Percentiles rank a stretch among this genome's conserved stretches.
Evolutionary conservation across 1,140 invertebrate genomes (phyloP).

Genomic region (Ephestia elutella): DNA sequence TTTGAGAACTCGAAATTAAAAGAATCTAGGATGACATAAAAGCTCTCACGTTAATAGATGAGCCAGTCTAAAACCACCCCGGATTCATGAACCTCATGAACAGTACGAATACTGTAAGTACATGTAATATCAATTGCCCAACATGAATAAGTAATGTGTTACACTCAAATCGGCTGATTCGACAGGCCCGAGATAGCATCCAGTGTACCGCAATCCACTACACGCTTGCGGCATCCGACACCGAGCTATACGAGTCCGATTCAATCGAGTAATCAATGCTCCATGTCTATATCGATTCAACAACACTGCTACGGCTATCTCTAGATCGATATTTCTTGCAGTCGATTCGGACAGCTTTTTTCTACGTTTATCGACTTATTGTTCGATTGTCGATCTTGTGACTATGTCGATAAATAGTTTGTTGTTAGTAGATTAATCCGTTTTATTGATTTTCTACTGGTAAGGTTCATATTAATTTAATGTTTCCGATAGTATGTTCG

Average conservation of each 20-base stretch:
- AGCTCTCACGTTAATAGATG: neutral
- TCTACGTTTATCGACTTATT: constrained; percentile 13
- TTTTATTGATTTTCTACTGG: neutral
- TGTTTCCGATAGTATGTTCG: too few relatives aligned
- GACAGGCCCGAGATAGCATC: constrained; percentile 54
- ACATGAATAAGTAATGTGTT: constrained; percentile 55
- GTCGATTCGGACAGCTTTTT: constrained; percentile 36
- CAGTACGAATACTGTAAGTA: constrained; percentile 14
- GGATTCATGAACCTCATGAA: constrained; percentile 2
- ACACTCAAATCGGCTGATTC: constrained; percentile 44
- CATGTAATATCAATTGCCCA: constrained; percentile 53
- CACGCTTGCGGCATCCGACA: constrained; percentile 40
- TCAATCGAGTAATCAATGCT: constrained; percentile 68
- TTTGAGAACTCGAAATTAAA: too few relatives aligned
- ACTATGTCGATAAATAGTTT: neutral
- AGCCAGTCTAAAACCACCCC: neutral
- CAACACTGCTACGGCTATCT: constrained; percentile 62
- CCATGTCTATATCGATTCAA: constrained; percentile 68
- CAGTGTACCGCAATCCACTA: constrained; percentile 46
- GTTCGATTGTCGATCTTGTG: constrained; percentile 16
- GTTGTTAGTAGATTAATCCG: neutral
- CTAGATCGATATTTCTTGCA: constrained; percentile 65
- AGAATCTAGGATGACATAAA: too few relatives aligned
- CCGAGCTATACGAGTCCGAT: constrained; percentile 51
- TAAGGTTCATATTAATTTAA: too few relatives aligned